Evolutionary conservation across 92 coral and sea anemone species (phyloP), one percentile per base, ranked within the genome.

Genomic region (Phenganax subtilis): DNA sequence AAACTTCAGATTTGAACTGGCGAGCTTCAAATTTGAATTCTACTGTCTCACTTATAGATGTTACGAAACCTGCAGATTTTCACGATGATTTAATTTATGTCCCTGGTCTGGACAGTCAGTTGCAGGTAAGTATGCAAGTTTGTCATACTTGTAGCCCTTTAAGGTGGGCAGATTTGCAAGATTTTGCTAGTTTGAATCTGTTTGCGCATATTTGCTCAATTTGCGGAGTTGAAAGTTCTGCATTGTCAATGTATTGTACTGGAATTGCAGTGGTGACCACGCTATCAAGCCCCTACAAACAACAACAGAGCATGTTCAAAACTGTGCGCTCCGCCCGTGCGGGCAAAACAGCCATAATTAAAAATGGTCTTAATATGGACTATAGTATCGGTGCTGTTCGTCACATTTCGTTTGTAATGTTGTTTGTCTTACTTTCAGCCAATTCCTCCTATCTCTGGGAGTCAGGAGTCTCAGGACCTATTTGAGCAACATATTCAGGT

Each of bases 401-500:
- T 9, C 53, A 30, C 52, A 17, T 30, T 69, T 51, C 47, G 47
- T 37, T 37, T 37, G 47, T 37, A 76, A 15, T 59, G 9, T 75
- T 10, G 57, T 12, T 57, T 12, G 54, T 27, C 52, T 8, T 66
- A 31, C n/a, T 77, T 67, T 72, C 85, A 91, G 96, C 96, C 96
- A 47, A 83, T 91, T 25, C 86, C 86, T 71, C 96, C 96, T 12
- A 86, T 87, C 68, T 89, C 96, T 1, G 77, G 87, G 57, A 83
- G 88, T 51, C 89, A 85, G 62, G 91, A 88, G 83, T 91, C 96
- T 11, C 53, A 85, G 85, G 84, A 71, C 16, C 44, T 91, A 12
- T 91, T 81, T 75, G 85, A 87, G 0, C 88, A 89, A 75, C 96
- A 91, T 71, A 59, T 87, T 59, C 72, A 71, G 91, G 92, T 87